phyloP scores from a whole-genome alignment of 2,888 invertebrate genomes.

The Apotomis betuletana region DNA sequence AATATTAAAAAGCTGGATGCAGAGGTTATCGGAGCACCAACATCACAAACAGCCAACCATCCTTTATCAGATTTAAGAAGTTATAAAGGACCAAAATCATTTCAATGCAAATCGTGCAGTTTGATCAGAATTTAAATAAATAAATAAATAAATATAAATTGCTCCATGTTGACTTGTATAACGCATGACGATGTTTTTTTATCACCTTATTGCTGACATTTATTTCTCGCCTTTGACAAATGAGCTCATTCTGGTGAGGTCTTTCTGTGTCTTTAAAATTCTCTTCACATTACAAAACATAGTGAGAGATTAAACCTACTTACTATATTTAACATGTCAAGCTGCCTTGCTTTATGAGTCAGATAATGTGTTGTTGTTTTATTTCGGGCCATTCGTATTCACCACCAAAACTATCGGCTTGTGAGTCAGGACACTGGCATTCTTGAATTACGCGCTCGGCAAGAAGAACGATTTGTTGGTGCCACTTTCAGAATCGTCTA shows the following conservation, averaged over 20 bases:
- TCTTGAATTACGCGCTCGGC: conserved; percentile 40
- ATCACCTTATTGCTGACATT: conserved; percentile 17
- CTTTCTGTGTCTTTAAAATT: conserved; percentile 14
- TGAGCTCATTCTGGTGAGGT: conserved; percentile 3
- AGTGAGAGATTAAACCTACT: conserved; percentile 15
- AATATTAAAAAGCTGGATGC: conserved; percentile 33
- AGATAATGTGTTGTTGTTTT: conserved; percentile 55
- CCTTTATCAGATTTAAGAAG: conserved; percentile 20
- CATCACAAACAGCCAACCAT: conserved; percentile 7
- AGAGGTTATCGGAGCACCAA: conserved; percentile 24
- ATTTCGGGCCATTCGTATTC: conserved; percentile 71
- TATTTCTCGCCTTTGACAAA: conserved; percentile 25
- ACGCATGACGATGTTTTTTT: conserved; percentile 7
- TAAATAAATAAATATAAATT: too few species aligned
- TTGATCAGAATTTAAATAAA: conserved; percentile 11
- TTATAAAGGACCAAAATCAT: conserved; percentile 11
- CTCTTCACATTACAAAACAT: conserved; percentile 8
- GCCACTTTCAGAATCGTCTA: background rate
- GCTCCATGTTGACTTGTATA: conserved; percentile 3
- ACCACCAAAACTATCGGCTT: conserved; percentile 56
- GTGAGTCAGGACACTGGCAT: conserved; percentile 68
- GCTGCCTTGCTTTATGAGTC: conserved; percentile 56
- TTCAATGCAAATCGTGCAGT: background rate
- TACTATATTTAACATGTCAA: conserved; percentile 29
- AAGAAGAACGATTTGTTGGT: background rate